These are phyloP conservation scores for Thumatha senex DNA, from an alignment of 2,888 invertebrate species.

Conservation along the genomic window DNA sequence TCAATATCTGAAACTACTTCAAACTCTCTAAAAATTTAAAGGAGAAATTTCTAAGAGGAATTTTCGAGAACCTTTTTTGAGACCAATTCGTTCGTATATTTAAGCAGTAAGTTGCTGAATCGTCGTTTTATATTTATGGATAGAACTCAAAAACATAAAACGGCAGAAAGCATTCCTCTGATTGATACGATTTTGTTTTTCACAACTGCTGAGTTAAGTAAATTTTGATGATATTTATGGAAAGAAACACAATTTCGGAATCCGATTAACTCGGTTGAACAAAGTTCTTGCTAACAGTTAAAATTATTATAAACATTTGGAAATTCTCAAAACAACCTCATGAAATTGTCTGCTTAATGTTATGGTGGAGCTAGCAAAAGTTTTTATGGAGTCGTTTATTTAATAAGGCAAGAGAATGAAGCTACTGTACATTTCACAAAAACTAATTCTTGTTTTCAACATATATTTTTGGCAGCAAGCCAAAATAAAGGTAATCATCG, in stretches of 20 bases:
- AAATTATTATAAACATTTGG: conserved; percentile 7
- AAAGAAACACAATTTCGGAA: conserved; percentile 6
- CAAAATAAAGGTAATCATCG: neutral
- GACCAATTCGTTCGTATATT: too few species aligned
- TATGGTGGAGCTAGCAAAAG: conserved; percentile 1
- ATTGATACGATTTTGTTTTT: conserved; percentile 6
- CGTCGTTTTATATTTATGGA: too few species aligned
- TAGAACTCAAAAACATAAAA: too few species aligned
- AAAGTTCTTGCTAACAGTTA: conserved; percentile 4
- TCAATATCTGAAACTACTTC: too few species aligned
- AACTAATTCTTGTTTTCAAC: neutral
- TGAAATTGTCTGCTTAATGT: conserved; percentile 1
- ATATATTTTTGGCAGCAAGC: neutral
- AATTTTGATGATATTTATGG: conserved; percentile 4
- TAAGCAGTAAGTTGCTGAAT: too few species aligned
- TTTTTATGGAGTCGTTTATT: conserved; percentile 3
- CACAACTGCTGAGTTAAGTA: neutral
- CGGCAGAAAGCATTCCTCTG: neutral
- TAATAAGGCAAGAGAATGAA: neutral
- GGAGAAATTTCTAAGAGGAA: too few species aligned
- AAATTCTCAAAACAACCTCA: neutral
- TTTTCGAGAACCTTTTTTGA: too few species aligned
- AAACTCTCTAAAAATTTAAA: too few species aligned
- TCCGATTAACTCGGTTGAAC: conserved; percentile 5
- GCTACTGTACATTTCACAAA: neutral